Base-by-base conservation (phyloP, 2,797 vertebrate species). In the Phataginus tetradactyla region DNA sequence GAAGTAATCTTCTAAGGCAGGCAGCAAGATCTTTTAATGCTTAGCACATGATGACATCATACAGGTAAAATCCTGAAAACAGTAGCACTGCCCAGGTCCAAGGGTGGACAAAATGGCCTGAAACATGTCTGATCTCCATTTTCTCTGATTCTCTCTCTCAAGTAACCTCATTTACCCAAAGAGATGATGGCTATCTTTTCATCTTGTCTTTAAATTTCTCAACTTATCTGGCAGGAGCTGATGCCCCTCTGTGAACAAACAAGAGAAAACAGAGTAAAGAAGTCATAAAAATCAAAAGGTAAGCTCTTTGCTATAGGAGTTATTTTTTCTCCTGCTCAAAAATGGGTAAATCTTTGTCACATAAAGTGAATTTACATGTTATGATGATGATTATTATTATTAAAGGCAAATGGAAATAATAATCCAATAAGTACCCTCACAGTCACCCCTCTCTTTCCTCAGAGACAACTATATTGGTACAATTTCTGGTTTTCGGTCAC, bases 161-260 rank as follows among this genome's bases (percentile, higher is more conserved):
- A 84, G 32, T 78, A 79, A 72, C 5, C 6, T 59, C 29, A 86
- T 71, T 83, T 74, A 1, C 25, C 66, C 51, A 87, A 55, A 88
- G 4, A 57, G 23, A 69, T 61, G 29, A 79, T 1, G 5, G 23
- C 11, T 61, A 49, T n/a, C 13, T 63, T 86, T 94, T 86, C 8
- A 84, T 80, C 32, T 92, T 63, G 4, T 90, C 63, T 81, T 94
- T 96, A 10, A 45, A 42, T 53, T 92, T 92, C 12, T 75, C 57
- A 92, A 37, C 8, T 8, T 80, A 34, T 53, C 42, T 92, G 29
- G 20, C 45, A 94, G 91, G 13, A 8, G 18, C 23, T 15, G 15
- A 85, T 34, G 2, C 5, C 21, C 27, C 23, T 72, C 15, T 91
- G 0, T 86, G 45, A 92, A 55, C 27, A 95, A 87, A 71, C 4